Conservation (phyloP, 1,140 invertebrate species). For the Episyrphus balteatus region DNA sequence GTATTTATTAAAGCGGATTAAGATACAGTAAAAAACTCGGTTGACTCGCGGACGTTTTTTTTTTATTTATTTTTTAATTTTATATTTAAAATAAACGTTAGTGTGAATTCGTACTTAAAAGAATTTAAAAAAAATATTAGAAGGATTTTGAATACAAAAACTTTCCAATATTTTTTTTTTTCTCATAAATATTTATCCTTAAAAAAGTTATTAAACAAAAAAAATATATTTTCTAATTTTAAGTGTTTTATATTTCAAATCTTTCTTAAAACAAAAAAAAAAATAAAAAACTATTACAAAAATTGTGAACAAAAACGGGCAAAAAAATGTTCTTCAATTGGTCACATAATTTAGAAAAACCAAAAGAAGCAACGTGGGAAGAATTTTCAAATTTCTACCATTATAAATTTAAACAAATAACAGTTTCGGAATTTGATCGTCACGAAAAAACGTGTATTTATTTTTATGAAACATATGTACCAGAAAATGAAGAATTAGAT, state of each 20-base stretch:
- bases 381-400: slow-evolving; percentile 39
- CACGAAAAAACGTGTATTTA: slow-evolving; percentile 44
- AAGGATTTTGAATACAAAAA: too few species aligned
- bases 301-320: slow-evolving; percentile 4
- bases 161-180: too few species aligned
- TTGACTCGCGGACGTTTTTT: neutral
- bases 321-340: slow-evolving; percentile 35
- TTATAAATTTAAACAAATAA: slow-evolving; percentile 37
- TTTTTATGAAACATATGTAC: slow-evolving; percentile 37
- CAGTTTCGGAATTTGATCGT: slow-evolving; percentile 49
- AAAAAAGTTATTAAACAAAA: neutral
- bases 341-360: slow-evolving; percentile 24
- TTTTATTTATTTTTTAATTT: too few species aligned
- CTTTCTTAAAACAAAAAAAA: neutral
- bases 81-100: too few species aligned
- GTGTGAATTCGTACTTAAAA: too few species aligned
- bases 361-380: slow-evolving; percentile 36
- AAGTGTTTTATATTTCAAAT: slow-evolving; percentile 36
- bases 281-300: slow-evolving; percentile 1
- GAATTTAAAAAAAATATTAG: too few species aligned
- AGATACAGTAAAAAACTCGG: neutral
- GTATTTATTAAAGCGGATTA: neutral
- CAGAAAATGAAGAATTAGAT: slow-evolving; percentile 33
- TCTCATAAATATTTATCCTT: too few species aligned
- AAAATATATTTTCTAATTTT: slow-evolving; percentile 33